Percentiles rank a stretch among this genome's conserved stretches.
phyloP scores from a whole-genome alignment of 2,888 invertebrate genomes.

The Pyrgus malvae region DNA sequence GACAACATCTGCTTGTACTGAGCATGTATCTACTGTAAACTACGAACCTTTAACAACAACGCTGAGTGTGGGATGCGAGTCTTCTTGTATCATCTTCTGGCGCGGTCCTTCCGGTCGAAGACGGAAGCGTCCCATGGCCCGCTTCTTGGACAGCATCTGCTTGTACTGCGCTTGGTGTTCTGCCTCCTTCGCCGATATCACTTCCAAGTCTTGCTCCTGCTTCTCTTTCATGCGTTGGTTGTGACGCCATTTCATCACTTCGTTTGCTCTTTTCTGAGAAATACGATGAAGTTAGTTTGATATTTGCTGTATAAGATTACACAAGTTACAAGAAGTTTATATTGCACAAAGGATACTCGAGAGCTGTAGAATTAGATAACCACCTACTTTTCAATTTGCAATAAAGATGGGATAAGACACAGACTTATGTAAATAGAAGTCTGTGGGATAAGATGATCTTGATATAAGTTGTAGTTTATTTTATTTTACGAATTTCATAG shows the following conservation, averaged over 20 bases:
- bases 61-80: slow-evolving; percentile 81
- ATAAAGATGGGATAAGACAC: too few species aligned
- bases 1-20: slow-evolving; percentile 84
- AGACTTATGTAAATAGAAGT: too few species aligned
- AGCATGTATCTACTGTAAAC: too few species aligned
- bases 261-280: slow-evolving; percentile 83
- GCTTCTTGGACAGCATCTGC: slow-evolving; percentile 81
- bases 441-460: too few species aligned
- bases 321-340: too few species aligned
- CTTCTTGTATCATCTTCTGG: slow-evolving; percentile 57
- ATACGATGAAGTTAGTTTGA: background rate
- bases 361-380: too few species aligned
- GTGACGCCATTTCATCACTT: slow-evolving; percentile 85
- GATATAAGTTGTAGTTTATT: too few species aligned
- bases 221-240: slow-evolving; percentile 83
- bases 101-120: slow-evolving; percentile 54
- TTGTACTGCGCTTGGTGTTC: slow-evolving; percentile 85
- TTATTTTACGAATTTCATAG: too few species aligned
- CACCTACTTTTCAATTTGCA: too few species aligned
- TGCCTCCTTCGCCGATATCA: slow-evolving; percentile 84
- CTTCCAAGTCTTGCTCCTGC: slow-evolving; percentile 82
- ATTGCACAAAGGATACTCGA: too few species aligned
- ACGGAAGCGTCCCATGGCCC: slow-evolving; percentile 82
- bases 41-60: slow-evolving; percentile 86
- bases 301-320: background rate